A percentile compares a stretch with the other conserved stretches of the same genome.
These are phyloP conservation scores for Brachionus rotundiformis DNA, from an alignment of 1,140 invertebrate species.

Conservation along the genomic window DNA sequence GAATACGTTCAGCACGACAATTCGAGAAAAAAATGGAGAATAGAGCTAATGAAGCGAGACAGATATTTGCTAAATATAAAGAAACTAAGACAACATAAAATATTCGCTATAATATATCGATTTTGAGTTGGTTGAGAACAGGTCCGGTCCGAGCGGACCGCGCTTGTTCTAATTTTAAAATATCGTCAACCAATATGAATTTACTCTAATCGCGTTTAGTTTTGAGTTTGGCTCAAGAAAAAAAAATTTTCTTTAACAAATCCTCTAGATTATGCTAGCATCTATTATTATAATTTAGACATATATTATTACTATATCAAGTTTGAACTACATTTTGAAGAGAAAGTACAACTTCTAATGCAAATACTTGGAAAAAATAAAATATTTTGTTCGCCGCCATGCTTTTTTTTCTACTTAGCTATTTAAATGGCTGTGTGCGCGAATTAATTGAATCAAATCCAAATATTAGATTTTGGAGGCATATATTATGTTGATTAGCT, in stretches of 20 bases:
- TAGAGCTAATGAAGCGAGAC: constrained; percentile 29
- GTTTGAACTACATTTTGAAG: background rate
- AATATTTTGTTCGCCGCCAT: constrained; percentile 27
- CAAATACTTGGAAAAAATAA: constrained; percentile 11
- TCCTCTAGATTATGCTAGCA: constrained; percentile 3
- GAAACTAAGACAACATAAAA: constrained; percentile 31
- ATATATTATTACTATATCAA: background rate
- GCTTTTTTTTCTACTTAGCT: constrained; percentile 5
- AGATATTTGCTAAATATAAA: background rate
- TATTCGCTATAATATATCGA: background rate
- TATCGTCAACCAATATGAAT: constrained; percentile 23
- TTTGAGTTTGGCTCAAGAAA: background rate
- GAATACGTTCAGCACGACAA: background rate
- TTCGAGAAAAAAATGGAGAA: constrained; percentile 8
- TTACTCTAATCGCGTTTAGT: constrained; percentile 15
- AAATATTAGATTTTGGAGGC: background rate
- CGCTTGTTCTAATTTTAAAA: background rate
- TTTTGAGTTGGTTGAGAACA: background rate
- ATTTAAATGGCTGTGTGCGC: constrained; percentile 33
- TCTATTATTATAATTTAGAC: background rate
- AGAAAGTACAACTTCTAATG: constrained; percentile 6
- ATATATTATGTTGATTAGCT: constrained; percentile 33
- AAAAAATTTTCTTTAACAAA: constrained; percentile 2
- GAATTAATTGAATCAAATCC: constrained; percentile 42
- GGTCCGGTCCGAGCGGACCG: background rate